A percentile compares a stretch with the other conserved stretches of the same genome.
Conservation (phyloP, 2,888 invertebrate genomes). For the Phlogophora meticulosa region DNA sequence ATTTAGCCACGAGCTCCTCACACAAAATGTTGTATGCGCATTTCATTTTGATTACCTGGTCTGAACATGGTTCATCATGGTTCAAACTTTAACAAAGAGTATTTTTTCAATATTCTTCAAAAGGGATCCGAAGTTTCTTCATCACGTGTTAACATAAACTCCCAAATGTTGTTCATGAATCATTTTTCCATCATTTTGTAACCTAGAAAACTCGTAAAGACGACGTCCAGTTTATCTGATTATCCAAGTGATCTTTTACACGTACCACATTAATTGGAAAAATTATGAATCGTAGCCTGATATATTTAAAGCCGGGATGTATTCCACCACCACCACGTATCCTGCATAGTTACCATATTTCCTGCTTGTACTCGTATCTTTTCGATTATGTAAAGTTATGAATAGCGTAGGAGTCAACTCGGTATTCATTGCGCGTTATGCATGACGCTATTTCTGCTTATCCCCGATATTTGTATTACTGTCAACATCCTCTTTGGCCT, state of each 20-base stretch:
- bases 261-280: not conserved
- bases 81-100: too few relatives aligned
- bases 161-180: too few relatives aligned
- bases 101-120: too few relatives aligned
- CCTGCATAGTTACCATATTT: constrained; percentile 11
- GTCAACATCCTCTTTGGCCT: too few relatives aligned
- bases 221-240: not conserved
- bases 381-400: constrained; percentile 15
- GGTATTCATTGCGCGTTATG: not conserved
- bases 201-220: not conserved
- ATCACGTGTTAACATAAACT: too few relatives aligned
- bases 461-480: not conserved
- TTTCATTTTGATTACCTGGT: too few relatives aligned
- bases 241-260: not conserved
- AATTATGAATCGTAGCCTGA: not conserved
- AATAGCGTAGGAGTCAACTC: not conserved
- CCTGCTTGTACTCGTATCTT: not conserved
- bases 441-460: not conserved
- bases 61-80: too few relatives aligned
- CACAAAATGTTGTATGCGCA: too few relatives aligned
- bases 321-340: not conserved
- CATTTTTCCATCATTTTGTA: not conserved
- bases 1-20: too few relatives aligned
- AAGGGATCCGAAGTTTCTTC: too few relatives aligned
- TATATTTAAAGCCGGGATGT: not conserved